A percentile compares a stretch with the other conserved stretches of the same genome.
These are phyloP conservation scores for Trissoscelio sp. DNA, from an alignment of 2,888 invertebrate genomes.

Conservation along the genomic window DNA sequence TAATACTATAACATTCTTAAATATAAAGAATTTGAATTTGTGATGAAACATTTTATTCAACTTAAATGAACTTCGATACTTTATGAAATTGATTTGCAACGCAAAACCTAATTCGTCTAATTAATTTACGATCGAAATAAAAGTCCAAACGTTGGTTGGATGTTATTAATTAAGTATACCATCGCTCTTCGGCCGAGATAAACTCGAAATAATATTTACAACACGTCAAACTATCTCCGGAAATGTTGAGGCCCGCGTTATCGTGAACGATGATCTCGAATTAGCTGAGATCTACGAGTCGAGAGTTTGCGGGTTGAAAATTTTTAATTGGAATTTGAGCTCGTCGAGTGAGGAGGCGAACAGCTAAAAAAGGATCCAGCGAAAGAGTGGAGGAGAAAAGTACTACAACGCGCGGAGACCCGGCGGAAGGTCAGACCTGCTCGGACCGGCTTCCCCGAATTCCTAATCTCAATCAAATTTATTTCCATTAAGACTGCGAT, in stretches of 20 bases:
- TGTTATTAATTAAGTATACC: constrained; percentile 53
- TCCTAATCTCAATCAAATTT: constrained; percentile 83
- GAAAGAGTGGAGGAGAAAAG: constrained; percentile 33
- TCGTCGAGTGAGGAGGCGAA: constrained; percentile 53
- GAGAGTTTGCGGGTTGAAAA: constrained; percentile 63
- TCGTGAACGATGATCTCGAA: constrained; percentile 67
- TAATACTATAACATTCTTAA: too few species aligned
- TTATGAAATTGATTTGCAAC: too few species aligned
- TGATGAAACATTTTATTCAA: too few species aligned
- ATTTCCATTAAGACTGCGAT: constrained; percentile 77
- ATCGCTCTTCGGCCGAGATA: constrained; percentile 17
- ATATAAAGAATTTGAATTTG: too few species aligned
- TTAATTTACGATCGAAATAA: constrained; percentile 41
- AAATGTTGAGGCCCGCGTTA: constrained; percentile 56
- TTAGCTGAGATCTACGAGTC: constrained; percentile 56
- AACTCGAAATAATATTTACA: constrained; percentile 56
- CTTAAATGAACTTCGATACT: too few species aligned
- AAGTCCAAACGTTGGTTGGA: constrained; percentile 13
- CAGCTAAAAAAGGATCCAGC: constrained; percentile 50
- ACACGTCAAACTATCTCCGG: constrained; percentile 55
- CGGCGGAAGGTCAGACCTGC: constrained; percentile 75
- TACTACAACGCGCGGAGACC: constrained; percentile 62
- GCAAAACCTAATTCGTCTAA: constrained; percentile 13
- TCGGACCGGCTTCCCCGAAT: constrained; percentile 78
- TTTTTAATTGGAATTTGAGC: constrained; percentile 78